A percentile compares a stretch with the other conserved stretches of the same genome.
phyloP scores from a whole-genome alignment of 2,888 invertebrate species.

The Leptinotarsa tumamoca region DNA sequence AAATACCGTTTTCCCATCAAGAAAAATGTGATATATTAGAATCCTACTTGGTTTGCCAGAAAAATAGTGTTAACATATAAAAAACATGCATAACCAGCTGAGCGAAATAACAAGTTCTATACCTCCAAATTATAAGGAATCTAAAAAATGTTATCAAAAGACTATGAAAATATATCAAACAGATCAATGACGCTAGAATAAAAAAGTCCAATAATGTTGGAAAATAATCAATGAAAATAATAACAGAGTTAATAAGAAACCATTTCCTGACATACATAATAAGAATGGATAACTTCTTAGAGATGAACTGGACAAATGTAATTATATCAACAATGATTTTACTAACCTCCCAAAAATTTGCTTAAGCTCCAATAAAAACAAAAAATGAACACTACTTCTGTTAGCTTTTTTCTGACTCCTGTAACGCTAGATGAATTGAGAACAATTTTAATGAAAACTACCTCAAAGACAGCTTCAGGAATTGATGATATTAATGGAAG shows the following conservation, averaged over 20 bases:
- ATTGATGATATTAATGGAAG: conserved; percentile 15
- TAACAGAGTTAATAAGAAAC: conserved; percentile 12
- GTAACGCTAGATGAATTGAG: conserved; percentile 19
- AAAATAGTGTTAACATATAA: background rate
- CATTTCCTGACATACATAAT: conserved; percentile 19
- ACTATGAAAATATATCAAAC: conserved; percentile 18
- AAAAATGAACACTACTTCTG: conserved; percentile 21
- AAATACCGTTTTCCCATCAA: too few relatives aligned
- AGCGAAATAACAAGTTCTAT: background rate
- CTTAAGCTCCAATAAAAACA: conserved; percentile 14
- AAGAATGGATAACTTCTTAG: conserved; percentile 10
- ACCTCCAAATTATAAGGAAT: conserved; percentile 21
- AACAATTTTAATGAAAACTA: conserved; percentile 20
- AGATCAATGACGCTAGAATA: conserved; percentile 22
- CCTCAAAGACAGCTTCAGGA: conserved; percentile 17
- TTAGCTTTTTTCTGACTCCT: conserved; percentile 16
- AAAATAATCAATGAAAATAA: conserved; percentile 15
- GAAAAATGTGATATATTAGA: too few relatives aligned
- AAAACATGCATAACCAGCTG: conserved; percentile 1
- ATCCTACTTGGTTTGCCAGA: too few relatives aligned
- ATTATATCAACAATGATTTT: conserved; percentile 20
- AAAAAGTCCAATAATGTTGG: conserved; percentile 22
- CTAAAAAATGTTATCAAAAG: background rate
- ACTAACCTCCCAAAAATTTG: conserved; percentile 19
- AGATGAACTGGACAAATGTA: conserved; percentile 22